Evolutionary conservation across 1,140 invertebrate genomes (phyloP), one percentile per base, ranked within the genome.

Genomic region (Drosophila eugracilis): DNA sequence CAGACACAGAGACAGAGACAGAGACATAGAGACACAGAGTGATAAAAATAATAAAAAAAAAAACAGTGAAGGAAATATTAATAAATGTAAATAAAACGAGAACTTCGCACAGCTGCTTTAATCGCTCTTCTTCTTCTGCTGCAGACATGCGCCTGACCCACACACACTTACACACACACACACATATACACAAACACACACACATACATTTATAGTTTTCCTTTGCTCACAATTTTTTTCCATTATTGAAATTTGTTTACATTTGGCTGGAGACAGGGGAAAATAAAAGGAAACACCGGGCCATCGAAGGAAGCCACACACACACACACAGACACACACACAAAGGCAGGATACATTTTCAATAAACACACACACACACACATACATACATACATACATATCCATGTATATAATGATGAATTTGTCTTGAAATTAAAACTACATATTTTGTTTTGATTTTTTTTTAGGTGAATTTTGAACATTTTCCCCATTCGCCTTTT

Each of bases 211-310:
- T 48, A 10, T 26, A 5, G 12, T 36, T 36, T 36, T 14, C n/a
- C n/a, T n/a, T 26, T 36, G n/a, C 5, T 36, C n/a, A n/a, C n/a
- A 14, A n/a, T n/a, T 6, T 39, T 59, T 32, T 26, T 24, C 39
- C 65, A 67, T 69, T 69, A 69, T 67, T 42, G 65, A 69, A 69
- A 69, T 69, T 69, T 69, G 65, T 69, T 69, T 69, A 69, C 65
- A 67, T 69, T 69, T 67, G 26, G 22, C 55, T 34, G 34, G 42
- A 19, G 45, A 14, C 34, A 14, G 36, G n/a, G 15, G 37, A 37
- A 39, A 52, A 32, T n/a, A 26, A 62, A 47, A 32, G 19, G 49
- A 42, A 52, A 50, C 34, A 66, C 60, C 45, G 63, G 60, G 49
- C 32, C 19, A 37, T 17, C 21, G 10, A 37, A 37, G 21, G n/a